These are phyloP conservation scores for Sebastolobus altivelis DNA, from an alignment of 2,797 vertebrate species.

Conservation along the genomic window DNA sequence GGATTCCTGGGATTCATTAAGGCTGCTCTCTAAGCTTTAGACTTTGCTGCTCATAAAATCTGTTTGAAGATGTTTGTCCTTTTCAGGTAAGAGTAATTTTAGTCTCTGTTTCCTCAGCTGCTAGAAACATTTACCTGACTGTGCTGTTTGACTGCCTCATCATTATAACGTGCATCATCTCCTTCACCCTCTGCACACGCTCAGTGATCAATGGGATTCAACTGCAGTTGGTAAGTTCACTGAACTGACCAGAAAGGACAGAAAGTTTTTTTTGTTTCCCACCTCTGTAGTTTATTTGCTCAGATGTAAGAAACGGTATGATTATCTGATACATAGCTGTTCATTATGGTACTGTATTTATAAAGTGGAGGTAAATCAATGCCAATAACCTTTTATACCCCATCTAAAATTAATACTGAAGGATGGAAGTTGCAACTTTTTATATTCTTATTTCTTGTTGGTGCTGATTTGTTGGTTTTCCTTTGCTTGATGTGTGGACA, in stretches of 20 bases:
- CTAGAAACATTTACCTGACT: constrained; percentile 90
- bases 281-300: background rate
- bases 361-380: background rate
- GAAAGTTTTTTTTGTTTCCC: background rate
- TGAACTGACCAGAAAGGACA: background rate
- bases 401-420: background rate
- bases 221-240: constrained; percentile 89
- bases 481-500: too few species aligned
- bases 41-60: background rate
- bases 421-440: too few species aligned
- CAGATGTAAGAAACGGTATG: background rate
- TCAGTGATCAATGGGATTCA: constrained; percentile 90
- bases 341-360: background rate
- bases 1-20: background rate
- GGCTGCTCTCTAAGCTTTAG: background rate
- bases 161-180: constrained; percentile 89
- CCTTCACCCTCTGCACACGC: constrained; percentile 90
- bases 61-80: background rate
- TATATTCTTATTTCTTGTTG: too few species aligned
- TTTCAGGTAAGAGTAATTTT: background rate
- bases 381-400: background rate
- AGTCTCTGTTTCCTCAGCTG: constrained; percentile 75
- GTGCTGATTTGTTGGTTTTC: too few species aligned
- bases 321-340: constrained; percentile 1
- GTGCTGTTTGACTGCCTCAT: constrained; percentile 93